phyloP scores from a whole-genome alignment of 2,113 vertebrate species.

The Phyllostomus discolor region DNA sequence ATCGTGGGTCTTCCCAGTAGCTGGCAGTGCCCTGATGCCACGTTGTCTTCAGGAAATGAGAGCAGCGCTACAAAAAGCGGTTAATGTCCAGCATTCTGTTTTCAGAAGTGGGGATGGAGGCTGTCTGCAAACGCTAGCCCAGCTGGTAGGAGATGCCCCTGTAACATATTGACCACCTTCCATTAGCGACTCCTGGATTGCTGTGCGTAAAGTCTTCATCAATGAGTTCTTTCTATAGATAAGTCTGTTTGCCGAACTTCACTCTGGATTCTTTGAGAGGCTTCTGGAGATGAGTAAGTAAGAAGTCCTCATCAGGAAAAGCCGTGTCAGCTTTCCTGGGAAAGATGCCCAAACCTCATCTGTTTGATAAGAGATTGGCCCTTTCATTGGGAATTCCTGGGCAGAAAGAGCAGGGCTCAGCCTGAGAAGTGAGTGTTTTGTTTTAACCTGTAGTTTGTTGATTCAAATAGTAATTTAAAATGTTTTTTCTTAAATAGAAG shows the following conservation, averaged over 20 bases:
- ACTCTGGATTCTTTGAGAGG: neutral
- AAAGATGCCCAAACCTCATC: neutral
- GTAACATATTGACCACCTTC: neutral
- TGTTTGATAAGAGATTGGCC: neutral
- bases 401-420: neutral
- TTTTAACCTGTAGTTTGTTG: neutral
- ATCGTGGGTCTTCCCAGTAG: neutral
- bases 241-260: neutral
- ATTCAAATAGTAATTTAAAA: neutral
- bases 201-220: neutral
- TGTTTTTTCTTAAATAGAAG: neutral
- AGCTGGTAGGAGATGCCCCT: neutral
- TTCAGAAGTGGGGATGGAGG: neutral
- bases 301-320: neutral
- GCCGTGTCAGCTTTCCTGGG: neutral
- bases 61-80: neutral
- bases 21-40: neutral
- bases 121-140: neutral
- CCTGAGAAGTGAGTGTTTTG: neutral
- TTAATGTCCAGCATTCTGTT: neutral
- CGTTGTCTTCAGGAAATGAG: neutral
- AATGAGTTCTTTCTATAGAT: neutral
- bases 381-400: neutral
- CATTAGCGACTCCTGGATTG: neutral
- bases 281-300: neutral